Base-by-base conservation (phyloP, 2,888 invertebrate species). In the Aphidius colemani region DNA sequence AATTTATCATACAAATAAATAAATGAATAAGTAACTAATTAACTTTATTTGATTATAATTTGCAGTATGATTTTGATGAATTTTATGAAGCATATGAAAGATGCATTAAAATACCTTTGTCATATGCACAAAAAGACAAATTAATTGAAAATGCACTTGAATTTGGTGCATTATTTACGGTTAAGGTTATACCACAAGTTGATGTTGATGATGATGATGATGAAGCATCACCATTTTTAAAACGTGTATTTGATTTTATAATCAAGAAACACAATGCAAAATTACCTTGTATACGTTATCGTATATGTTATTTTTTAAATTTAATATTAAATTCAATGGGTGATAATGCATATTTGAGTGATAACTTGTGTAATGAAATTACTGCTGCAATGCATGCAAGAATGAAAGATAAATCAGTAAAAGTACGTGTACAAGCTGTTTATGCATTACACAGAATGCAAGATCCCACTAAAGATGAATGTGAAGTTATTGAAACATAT, bases 361-460 rank as follows among this genome's bases (percentile, higher is more conserved):
- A 92, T 80, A 85, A 87, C 39, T 84, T 94, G 6, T 94, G 90
- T 77, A 89, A 91, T 67, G 86, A 87, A 71, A 87, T 95, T 46
- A 86, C 89, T 62, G 84, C 85, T 39, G 87, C 88, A 59, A 92
- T 95, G 88, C 79, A 88, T 62, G 85, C 87, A 51, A 83, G 91
- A 43, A 78, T 83, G 1, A 84, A 91, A 84, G 95, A 95, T 76
- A 87, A 88, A 7, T 88, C 91, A 53, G 86, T 91, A 1, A 87
- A 88, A 58, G 91, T 96, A 4, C 86, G 95, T 18, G 88, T 90
- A 45, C 90, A 94, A 72, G 95, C 95, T 0, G 90, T 94, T 0
- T 81, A 88, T 41, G 92, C 94, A 0, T 83, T 96, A 49, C 88
- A 90, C 62, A 86, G 95, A 6, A 84, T 96, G 1, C 96, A 96